Base-by-base conservation (phyloP, 2,113 vertebrate species). In the Neodon shergylaensis region DNA sequence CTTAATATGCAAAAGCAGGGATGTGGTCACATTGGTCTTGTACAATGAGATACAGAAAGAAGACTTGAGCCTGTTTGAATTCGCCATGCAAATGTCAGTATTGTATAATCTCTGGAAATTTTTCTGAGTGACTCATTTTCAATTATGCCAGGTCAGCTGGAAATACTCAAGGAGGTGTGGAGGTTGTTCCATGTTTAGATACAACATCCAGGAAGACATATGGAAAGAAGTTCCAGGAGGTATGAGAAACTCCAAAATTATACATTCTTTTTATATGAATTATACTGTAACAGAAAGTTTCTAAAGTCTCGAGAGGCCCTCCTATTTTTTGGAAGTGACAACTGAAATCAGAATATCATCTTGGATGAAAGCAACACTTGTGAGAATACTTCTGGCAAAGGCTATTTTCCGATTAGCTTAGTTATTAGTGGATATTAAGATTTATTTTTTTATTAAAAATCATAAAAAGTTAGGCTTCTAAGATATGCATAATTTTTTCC, bases 291-390 rank as follows among this genome's bases (percentile, higher is more conserved):
- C 8, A 19, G 21, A 93, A 81, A 3, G 28, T 39, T 87, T 12
- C 72, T 21, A 12, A 85, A 73, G 4, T 8, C 9, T 8, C 13
- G 0, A 63, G 22, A 26, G 22, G 0, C 33, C 33, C 1, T 1
- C 73, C 24, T 8, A 9, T 12, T 3, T 4, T 94, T 82, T 72
- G 47, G 7, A 4, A 47, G 7, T 39, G 36, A 44, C 33, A 66
- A 2, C 2, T 28, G 17, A 3, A 7, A 66, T 77, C 26, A 47
- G 8, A 49, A 28, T 47, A 85, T 2, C 9, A 77, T 65, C 26
- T 5, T 42, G 8, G 7, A 16, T 44, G 74, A 24, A 28, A 49
- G n/a, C 77, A 19, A 4, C 5, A 7, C 10, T 54, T 58, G 1
- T 31, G 13, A 1, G 28, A 19, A 16, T 13, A 83, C 73, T 14